Evolutionary conservation across 2,888 invertebrate genomes (phyloP).

Genomic region (Blastobasis adustella): DNA sequence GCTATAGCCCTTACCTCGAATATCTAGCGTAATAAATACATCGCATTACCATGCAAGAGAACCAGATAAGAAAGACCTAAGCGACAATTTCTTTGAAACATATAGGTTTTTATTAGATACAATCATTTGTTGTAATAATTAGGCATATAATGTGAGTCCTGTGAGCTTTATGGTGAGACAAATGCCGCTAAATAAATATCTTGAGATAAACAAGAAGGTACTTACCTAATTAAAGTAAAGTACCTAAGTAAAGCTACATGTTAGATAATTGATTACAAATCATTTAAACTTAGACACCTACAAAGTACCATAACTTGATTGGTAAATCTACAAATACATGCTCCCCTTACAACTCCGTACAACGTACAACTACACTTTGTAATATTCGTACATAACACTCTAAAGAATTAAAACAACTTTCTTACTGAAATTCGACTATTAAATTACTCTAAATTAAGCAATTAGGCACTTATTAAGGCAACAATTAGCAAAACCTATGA

Average conservation of each 20-base stretch:
- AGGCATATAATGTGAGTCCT: background rate
- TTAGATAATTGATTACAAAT: slow-evolving; percentile 3
- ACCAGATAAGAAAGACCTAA: background rate
- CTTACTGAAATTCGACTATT: background rate
- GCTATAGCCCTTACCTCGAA: slow-evolving; percentile 25
- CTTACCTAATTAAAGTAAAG: background rate
- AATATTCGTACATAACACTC: background rate
- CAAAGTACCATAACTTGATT: slow-evolving; percentile 1
- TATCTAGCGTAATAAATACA: slow-evolving; percentile 54
- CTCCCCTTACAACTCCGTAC: background rate
- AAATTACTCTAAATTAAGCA: slow-evolving; percentile 10
- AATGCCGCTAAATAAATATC: slow-evolving; percentile 2
- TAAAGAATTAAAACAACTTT: background rate
- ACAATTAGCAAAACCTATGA: slow-evolving; percentile 9
- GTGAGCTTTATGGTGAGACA: slow-evolving; percentile 1
- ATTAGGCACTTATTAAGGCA: slow-evolving; percentile 23
- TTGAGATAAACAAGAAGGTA: slow-evolving; percentile 1
- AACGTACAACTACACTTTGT: background rate
- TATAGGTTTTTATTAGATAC: too few species aligned
- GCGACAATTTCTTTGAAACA: too few species aligned
- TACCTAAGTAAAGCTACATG: slow-evolving; percentile 1
- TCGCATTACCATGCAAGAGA: slow-evolving; percentile 12
- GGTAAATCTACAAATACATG: slow-evolving; percentile 4
- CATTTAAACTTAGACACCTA: slow-evolving; percentile 1
- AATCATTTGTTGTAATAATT: too few species aligned